These are phyloP conservation scores for Clavelina lepadiformis DNA, from an alignment of 23 tunicate species.

Conservation along the genomic window DNA sequence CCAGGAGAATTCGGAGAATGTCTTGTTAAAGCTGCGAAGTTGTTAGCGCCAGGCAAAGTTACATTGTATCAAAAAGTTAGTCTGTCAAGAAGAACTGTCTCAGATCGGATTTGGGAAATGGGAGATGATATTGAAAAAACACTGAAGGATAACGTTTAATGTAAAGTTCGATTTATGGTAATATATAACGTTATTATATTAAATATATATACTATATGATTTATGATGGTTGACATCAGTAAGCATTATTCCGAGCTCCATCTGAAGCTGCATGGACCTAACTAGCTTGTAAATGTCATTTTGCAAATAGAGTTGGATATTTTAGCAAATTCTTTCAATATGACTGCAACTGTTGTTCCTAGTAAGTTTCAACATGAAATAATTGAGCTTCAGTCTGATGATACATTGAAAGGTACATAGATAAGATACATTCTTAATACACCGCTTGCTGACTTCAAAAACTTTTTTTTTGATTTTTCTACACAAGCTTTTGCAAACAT, in stretches of 20 bases:
- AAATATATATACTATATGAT: too few species aligned
- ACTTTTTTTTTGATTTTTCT: too few species aligned
- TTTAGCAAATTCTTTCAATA: slow-evolving; percentile 51
- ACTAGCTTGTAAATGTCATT: slow-evolving; percentile 46
- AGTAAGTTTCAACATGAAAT: slow-evolving; percentile 33
- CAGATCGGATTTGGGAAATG: slow-evolving; percentile 61
- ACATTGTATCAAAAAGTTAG: slow-evolving; percentile 47
- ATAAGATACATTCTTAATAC: slow-evolving; percentile 30
- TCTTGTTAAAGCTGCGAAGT: slow-evolving; percentile 36
- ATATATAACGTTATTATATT: too few species aligned
- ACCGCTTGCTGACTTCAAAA: slow-evolving; percentile 40
- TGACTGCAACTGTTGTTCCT: slow-evolving; percentile 32
- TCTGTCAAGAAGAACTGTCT: slow-evolving; percentile 61
- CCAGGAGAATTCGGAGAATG: slow-evolving; percentile 50
- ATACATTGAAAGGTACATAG: slow-evolving; percentile 26
- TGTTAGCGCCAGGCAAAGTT: slow-evolving; percentile 50
- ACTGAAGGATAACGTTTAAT: slow-evolving; percentile 29
- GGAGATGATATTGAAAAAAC: slow-evolving; percentile 72
- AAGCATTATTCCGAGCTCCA: slow-evolving; percentile 39
- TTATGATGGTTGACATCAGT: slow-evolving; percentile 62
- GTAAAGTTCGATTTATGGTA: slow-evolving; percentile 29
- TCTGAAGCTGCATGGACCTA: slow-evolving; percentile 44
- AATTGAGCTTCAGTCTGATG: slow-evolving; percentile 24
- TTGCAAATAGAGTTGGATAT: slow-evolving; percentile 58
- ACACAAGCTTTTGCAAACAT: too few species aligned